Evolutionary conservation across 1,140 invertebrate genomes (phyloP).

Genomic region (Philaenus spumarius): DNA sequence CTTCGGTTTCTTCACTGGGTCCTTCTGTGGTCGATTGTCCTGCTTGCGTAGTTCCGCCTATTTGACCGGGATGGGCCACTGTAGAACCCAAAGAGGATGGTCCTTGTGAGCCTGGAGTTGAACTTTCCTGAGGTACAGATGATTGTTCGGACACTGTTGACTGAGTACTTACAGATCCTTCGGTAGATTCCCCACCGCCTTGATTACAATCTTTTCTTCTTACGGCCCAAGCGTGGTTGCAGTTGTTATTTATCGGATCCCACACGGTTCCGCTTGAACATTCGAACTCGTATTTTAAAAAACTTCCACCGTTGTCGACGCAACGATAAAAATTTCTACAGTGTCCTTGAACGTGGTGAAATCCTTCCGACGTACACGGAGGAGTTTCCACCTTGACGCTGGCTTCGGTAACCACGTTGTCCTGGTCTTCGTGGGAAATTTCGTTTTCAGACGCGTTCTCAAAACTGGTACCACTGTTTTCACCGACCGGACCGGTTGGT

Average conservation of each 20-base stretch:
- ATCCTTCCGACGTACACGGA: slow-evolving; percentile 42
- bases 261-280: slow-evolving; percentile 59
- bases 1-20: not conserved
- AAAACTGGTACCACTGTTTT: not conserved
- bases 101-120: no score
- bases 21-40: not conserved
- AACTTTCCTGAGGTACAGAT: no score
- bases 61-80: no score
- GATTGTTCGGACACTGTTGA: no score
- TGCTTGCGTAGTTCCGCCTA: no score
- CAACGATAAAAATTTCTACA: slow-evolving; percentile 63
- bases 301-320: slow-evolving; percentile 50
- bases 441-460: not conserved
- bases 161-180: no score
- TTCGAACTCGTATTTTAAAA: slow-evolving; percentile 51
- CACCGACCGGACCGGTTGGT: not conserved
- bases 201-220: slow-evolving; percentile 30
- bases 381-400: slow-evolving; percentile 5
- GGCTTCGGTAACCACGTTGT: not conserved
- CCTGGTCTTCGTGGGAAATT: not conserved
- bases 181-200: no score
- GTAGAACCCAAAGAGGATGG: no score
- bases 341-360: slow-evolving; percentile 48
- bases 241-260: slow-evolving; percentile 50
- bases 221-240: slow-evolving; percentile 52